These are phyloP conservation scores for Limosa lapponica DNA, from an alignment of 2,797 vertebrate species.

Conservation along the genomic window DNA sequence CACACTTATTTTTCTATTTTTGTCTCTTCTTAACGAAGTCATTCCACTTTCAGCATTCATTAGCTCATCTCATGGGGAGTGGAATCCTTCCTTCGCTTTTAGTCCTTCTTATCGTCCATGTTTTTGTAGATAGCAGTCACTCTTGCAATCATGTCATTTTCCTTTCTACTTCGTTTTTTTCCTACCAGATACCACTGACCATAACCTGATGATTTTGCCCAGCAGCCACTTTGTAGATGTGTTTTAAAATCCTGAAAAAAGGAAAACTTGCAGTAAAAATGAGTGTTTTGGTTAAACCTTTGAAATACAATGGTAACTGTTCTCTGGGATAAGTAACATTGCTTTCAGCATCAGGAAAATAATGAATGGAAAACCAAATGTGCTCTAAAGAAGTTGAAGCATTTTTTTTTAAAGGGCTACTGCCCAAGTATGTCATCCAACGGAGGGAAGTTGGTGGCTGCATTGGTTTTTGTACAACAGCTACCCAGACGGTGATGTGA, in stretches of 20 bases:
- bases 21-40: neutral
- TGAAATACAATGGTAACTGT: slow-evolving; percentile 33
- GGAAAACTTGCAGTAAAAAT: neutral
- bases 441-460: slow-evolving; percentile 51
- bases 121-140: slow-evolving; percentile 21
- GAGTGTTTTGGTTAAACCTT: slow-evolving; percentile 8
- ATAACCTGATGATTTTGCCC: neutral
- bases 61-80: neutral
- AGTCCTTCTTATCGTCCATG: neutral
- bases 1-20: neutral
- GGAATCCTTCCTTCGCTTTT: neutral
- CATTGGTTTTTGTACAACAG: slow-evolving; percentile 45
- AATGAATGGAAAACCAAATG: slow-evolving; percentile 58
- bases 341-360: slow-evolving; percentile 45
- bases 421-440: slow-evolving; percentile 68
- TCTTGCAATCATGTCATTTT: neutral
- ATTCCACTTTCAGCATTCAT: neutral
- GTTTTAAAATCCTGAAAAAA: slow-evolving; percentile 1
- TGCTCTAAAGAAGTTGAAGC: neutral
- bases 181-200: neutral
- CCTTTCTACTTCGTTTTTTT: neutral
- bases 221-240: neutral
- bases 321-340: slow-evolving; percentile 10
- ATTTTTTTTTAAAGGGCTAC: slow-evolving; percentile 48
- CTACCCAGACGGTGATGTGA: slow-evolving; percentile 64